Base-by-base conservation (phyloP, 2,888 invertebrate genomes). In the Suillia variegata region DNA sequence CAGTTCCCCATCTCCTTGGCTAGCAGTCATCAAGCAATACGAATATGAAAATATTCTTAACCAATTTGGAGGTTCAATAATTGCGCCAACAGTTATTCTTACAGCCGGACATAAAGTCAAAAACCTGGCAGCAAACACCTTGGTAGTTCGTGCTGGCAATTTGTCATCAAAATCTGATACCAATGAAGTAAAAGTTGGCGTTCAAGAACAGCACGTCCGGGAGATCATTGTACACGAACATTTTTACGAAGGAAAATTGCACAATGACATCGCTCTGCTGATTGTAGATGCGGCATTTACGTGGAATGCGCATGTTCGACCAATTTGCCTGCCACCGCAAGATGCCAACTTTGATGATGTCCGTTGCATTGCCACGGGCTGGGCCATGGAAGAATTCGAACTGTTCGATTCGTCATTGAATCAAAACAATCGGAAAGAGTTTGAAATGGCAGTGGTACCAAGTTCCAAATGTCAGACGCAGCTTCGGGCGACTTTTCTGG, bases 131-230 rank as follows among this genome's bases (percentile, higher is more conserved):
- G 62, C 73, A 0, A 56, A 64, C 20, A 54, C 70, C 38, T 70
- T 85, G 2, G 73, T 79, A 42, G 83, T 90, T 2, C 84, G 93
- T 0, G 88, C 89, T 1, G 93, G 93, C 0, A 93, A 93, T 81
- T 93, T 93, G 92, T 92, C 93, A 79, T 90, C 92, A 0, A 89
- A 90, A 77, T 88, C 88, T 0, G n/a, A n/a, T n/a, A 87, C 85
- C 33, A 85, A 84, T 50, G 93, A 93, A 74, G 83, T 88, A 0
- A n/a, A n/a, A n/a, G 86, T 84, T 61, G 86, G 87, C 0, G 89
- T 90, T 75, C 90, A 92, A 71, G 91, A 93, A 73, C 83, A 89
- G 2, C 82, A 83, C 3, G 90, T 91, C 0, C 74, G 76, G 0
- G 82, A 83, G 6, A 80, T 88, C 0, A 77, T 86, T 0, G 75